phyloP scores from a whole-genome alignment of 2,797 vertebrate species.

The Cirrhinus molitorella region DNA sequence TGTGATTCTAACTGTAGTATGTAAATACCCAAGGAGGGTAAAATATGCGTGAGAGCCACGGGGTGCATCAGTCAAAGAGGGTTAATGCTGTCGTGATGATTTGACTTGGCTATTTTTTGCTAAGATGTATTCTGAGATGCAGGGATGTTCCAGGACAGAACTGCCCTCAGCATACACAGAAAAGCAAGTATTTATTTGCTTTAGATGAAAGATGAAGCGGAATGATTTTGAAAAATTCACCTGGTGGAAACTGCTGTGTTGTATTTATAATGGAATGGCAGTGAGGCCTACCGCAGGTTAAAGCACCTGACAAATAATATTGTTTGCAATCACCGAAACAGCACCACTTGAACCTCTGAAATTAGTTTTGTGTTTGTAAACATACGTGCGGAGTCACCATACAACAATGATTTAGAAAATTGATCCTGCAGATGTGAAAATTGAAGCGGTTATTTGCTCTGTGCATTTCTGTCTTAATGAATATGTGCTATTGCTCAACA shows the following conservation, averaged over 20 bases:
- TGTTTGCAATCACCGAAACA: constrained; percentile 19
- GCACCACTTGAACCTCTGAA: not conserved
- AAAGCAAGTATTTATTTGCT: constrained; percentile 47
- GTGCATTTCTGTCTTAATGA: not conserved
- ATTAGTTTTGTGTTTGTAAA: constrained; percentile 20
- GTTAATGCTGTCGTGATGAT: constrained; percentile 37
- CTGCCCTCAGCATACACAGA: constrained; percentile 55
- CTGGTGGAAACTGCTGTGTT: constrained; percentile 58
- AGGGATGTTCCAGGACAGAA: not conserved
- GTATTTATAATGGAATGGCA: constrained; percentile 71
- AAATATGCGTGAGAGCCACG: constrained; percentile 39
- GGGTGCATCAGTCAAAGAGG: constrained; percentile 32
- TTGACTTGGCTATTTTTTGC: not conserved
- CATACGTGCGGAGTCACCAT: not conserved
- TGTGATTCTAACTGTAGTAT: constrained; percentile 44
- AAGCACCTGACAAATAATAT: constrained; percentile 43
- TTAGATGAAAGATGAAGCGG: constrained; percentile 5
- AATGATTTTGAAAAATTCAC: constrained; percentile 34
- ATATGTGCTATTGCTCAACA: not conserved
- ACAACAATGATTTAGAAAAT: constrained; percentile 14
- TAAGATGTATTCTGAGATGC: constrained; percentile 6
- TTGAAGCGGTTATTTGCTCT: constrained; percentile 4
- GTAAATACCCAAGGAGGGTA: constrained; percentile 46
- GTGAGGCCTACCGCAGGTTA: constrained; percentile 51
- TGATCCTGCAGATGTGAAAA: constrained; percentile 27